Conservation (phyloP, 2,888 invertebrate genomes). For the Heteromurus nitidus region DNA sequence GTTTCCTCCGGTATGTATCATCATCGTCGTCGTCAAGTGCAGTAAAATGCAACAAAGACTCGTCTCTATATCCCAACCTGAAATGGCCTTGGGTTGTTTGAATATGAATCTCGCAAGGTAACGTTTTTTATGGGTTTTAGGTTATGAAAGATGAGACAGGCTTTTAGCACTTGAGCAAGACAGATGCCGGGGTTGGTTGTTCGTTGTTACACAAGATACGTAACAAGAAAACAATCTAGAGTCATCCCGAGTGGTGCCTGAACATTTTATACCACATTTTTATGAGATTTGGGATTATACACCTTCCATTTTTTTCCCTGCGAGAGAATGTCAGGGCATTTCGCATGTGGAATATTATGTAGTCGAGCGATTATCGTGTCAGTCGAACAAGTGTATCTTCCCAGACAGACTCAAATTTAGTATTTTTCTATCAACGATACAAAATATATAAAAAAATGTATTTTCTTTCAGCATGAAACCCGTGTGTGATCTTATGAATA, state of each 20-base stretch:
- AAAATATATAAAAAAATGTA: not conserved
- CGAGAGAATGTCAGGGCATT: no score
- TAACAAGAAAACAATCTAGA: not conserved
- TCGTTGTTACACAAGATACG: constrained; percentile 16
- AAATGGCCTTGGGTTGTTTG: constrained; percentile 64
- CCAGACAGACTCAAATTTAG: no score
- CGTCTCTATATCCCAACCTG: constrained; percentile 7
- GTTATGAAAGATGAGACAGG: constrained; percentile 52
- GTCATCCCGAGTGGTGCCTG: no score
- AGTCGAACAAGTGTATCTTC: constrained; percentile 6
- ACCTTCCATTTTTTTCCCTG: no score
- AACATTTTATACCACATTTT: no score
- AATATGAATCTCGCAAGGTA: constrained; percentile 60
- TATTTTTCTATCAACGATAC: constrained; percentile 16
- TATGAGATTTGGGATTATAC: no score
- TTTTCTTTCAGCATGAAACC: not conserved
- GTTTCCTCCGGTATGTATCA: no score
- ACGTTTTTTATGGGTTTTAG: constrained; percentile 54
- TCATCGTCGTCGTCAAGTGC: not conserved
- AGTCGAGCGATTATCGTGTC: not conserved
- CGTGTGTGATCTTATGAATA: not conserved
- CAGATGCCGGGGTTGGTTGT: not conserved
- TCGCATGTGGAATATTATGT: not conserved
- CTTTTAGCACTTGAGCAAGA: constrained; percentile 34
- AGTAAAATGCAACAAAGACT: not conserved